These are phyloP conservation scores for Ganaspis brasiliensis DNA, from an alignment of 2,888 invertebrate species.

Conservation along the genomic window DNA sequence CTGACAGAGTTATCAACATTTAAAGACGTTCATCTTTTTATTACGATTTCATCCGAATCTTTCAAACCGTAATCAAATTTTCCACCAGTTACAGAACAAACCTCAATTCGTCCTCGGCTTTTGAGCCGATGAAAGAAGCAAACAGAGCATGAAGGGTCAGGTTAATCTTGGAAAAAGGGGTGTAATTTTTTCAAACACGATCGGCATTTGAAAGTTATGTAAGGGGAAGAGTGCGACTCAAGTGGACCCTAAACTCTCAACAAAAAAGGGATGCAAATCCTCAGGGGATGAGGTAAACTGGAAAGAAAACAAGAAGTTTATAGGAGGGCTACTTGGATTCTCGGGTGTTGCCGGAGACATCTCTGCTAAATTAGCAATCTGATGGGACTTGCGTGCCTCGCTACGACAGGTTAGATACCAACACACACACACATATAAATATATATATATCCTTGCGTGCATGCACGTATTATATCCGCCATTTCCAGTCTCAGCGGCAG, in stretches of 20 bases:
- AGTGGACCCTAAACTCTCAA: constrained; percentile 56
- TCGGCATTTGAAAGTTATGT: constrained; percentile 23
- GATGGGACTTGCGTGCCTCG: constrained; percentile 54
- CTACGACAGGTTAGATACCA: constrained; percentile 26
- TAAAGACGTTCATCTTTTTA: too few relatives aligned
- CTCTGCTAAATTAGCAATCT: constrained; percentile 71
- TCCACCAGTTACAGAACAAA: too few relatives aligned
- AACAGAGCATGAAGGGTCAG: too few relatives aligned
- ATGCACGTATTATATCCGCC: constrained; percentile 17
- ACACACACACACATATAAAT: constrained; percentile 19
- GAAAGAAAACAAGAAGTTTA: constrained; percentile 64
- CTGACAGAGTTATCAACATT: too few relatives aligned
- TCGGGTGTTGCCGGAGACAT: constrained; percentile 62
- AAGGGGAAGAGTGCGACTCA: constrained; percentile 8
- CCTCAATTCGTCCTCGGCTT: too few relatives aligned
- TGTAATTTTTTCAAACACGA: constrained; percentile 33
- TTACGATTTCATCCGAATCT: too few relatives aligned
- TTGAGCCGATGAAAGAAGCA: too few relatives aligned
- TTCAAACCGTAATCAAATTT: too few relatives aligned
- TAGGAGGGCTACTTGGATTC: constrained; percentile 58
- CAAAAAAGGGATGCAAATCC: constrained; percentile 68
- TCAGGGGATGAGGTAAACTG: constrained; percentile 54
- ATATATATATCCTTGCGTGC: constrained; percentile 11
- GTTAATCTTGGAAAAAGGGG: too few relatives aligned
- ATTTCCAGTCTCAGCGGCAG: constrained; percentile 35